Base-by-base conservation (phyloP, 2,888 invertebrate species). In the Halictus ligatus region DNA sequence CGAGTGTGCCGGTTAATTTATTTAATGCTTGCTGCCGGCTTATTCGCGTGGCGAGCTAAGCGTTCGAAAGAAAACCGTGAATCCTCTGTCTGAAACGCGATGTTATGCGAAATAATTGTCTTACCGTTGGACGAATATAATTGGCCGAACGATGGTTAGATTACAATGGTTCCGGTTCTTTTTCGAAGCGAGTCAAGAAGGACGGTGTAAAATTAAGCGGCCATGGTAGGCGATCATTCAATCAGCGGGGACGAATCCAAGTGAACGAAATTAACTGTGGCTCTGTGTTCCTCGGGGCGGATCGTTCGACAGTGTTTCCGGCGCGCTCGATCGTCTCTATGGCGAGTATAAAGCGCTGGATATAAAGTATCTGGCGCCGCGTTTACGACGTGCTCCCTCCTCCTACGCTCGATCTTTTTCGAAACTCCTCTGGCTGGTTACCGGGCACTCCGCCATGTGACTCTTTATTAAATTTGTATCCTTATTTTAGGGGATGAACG, bases 331-430 rank as follows among this genome's bases (percentile, higher is more conserved):
- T 75, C 80, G 71, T 79, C 69, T 15, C 71, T 75, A 72, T 40
- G 78, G 48, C 76, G 75, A 83, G 87, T 86, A 89, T 89, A 90
- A 89, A 87, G 81, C 83, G 72, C 81, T 82, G 87, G 89, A 75
- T 90, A 90, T 90, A 90, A 90, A 90, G 89, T 90, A 89, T 90
- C 90, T 80, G 81, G 85, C 85, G 90, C 85, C 90, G 78, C 85
- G 83, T 90, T 90, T 90, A 90, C 89, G 89, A 87, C 87, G 87
- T 86, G 85, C 84, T 90, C 86, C 88, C 87, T 89, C 81, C 83
- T 83, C 78, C 87, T 86, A 83, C 87, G 78, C 85, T 89, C 87
- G 87, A 90, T 90, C 90, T 87, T 89, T 90, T 78, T 84, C 87
- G 81, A 87, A 54, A 43, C 43, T 43, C 35, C 40, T 40, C 40